These are phyloP conservation scores for Enteromius viviparus DNA, from an alignment of 2,797 vertebrate genomes.

Conservation along the genomic window DNA sequence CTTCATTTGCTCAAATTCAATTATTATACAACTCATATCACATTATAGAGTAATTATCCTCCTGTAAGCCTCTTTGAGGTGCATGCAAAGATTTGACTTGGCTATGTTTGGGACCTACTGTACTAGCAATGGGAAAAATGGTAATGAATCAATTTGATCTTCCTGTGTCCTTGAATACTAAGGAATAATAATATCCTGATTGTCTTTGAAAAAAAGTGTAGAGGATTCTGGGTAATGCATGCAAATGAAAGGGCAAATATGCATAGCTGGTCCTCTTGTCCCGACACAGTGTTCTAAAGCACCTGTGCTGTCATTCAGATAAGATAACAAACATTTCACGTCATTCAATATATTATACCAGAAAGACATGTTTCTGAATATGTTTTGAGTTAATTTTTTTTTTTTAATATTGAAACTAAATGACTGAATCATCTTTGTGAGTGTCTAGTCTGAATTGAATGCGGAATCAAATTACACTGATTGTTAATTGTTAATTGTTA, in stretches of 20 bases:
- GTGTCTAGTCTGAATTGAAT: neutral
- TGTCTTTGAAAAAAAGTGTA: slow-evolving; percentile 35
- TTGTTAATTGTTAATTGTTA: too few species aligned
- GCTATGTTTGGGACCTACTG: slow-evolving; percentile 16
- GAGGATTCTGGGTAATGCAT: slow-evolving; percentile 48
- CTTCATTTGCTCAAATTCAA: slow-evolving; percentile 55
- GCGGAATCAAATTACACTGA: too few species aligned
- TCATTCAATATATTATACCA: slow-evolving; percentile 29
- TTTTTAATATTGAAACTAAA: neutral
- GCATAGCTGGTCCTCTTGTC: slow-evolving; percentile 38
- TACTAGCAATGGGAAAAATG: slow-evolving; percentile 43
- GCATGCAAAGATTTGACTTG: slow-evolving; percentile 30
- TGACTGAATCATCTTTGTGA: neutral
- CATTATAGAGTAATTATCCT: slow-evolving; percentile 54
- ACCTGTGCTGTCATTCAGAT: slow-evolving; percentile 51
- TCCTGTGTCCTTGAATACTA: slow-evolving; percentile 52
- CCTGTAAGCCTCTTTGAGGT: slow-evolving; percentile 41
- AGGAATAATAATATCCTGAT: slow-evolving; percentile 29
- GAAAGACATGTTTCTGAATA: neutral
- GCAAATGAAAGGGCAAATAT: slow-evolving; percentile 55
- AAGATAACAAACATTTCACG: slow-evolving; percentile 50
- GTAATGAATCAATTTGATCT: slow-evolving; percentile 57
- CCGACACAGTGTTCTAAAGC: slow-evolving; percentile 19
- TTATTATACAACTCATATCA: slow-evolving; percentile 45
- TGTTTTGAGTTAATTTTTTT: neutral